These are phyloP conservation scores for Orius laevigatus DNA, from an alignment of 1,140 invertebrate species.

Conservation along the genomic window DNA sequence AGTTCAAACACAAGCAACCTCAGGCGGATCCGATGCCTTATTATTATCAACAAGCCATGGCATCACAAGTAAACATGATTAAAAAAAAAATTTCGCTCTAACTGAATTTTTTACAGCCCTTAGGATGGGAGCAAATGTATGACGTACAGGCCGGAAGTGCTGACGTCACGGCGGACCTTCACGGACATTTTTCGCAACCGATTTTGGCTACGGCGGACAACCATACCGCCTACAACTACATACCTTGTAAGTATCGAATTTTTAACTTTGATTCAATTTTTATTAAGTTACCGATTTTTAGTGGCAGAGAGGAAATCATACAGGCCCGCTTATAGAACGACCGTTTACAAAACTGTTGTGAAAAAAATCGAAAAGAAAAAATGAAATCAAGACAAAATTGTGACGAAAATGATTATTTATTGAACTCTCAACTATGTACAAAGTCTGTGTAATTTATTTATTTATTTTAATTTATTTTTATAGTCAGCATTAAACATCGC, in stretches of 20 bases:
- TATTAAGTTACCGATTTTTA: background rate
- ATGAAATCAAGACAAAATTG: too few species aligned
- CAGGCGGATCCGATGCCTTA: background rate
- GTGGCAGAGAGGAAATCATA: constrained; percentile 1
- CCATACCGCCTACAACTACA: background rate
- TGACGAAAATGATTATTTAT: too few species aligned
- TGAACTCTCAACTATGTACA: too few species aligned
- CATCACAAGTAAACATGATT: background rate
- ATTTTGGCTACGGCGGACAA: background rate
- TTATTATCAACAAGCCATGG: background rate
- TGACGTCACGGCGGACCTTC: background rate
- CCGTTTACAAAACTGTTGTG: background rate
- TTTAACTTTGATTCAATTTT: background rate
- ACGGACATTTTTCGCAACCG: background rate
- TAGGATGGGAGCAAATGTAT: background rate
- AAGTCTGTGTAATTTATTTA: too few species aligned
- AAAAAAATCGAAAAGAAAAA: background rate
- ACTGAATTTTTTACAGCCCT: too few species aligned
- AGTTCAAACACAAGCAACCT: constrained; percentile 3
- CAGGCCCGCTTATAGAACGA: background rate
- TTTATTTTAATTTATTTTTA: too few species aligned
- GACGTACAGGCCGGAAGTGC: background rate
- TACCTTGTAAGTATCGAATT: too few species aligned
- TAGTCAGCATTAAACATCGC: too few species aligned
- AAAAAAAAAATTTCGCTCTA: too few species aligned